Evolutionary conservation across 1,140 invertebrate genomes (phyloP).

Genomic region (Drosophila willistoni): DNA sequence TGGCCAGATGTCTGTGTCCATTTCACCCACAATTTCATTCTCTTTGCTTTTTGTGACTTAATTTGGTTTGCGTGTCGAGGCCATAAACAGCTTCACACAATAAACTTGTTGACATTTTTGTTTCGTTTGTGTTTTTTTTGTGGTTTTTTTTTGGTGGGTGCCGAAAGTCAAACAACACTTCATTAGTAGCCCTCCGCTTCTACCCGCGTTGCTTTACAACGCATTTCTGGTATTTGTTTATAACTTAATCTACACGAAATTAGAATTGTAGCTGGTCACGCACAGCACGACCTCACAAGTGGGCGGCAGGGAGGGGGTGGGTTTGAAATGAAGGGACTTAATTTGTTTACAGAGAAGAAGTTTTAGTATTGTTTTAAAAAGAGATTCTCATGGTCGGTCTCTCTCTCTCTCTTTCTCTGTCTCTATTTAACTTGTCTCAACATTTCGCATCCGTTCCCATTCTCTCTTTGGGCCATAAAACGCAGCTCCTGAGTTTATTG

Average conservation of each 20-base stretch:
- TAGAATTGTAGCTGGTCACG: slow-evolving; percentile 54
- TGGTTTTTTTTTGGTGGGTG: not conserved
- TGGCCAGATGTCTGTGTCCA: slow-evolving; percentile 30
- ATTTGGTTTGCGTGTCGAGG: slow-evolving; percentile 69
- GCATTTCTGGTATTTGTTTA: slow-evolving; percentile 77
- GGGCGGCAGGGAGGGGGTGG: not conserved
- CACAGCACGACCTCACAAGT: slow-evolving; percentile 43
- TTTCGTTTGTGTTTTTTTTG: slow-evolving; percentile 24
- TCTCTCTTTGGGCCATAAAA: slow-evolving; percentile 35
- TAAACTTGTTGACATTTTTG: slow-evolving; percentile 75
- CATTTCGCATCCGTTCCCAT: not conserved
- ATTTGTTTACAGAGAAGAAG: slow-evolving; percentile 23
- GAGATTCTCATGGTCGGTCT: not conserved
- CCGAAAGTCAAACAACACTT: slow-evolving; percentile 70
- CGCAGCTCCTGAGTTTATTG: slow-evolving; percentile 66
- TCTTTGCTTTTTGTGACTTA: slow-evolving; percentile 69
- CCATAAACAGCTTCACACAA: slow-evolving; percentile 78
- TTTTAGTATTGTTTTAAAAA: slow-evolving; percentile 22
- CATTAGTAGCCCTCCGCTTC: slow-evolving; percentile 60
- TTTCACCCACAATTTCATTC: slow-evolving; percentile 49
- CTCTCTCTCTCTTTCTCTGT: not conserved
- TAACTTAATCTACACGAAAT: slow-evolving; percentile 71
- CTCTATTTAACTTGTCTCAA: not conserved
- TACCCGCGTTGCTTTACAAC: not conserved
- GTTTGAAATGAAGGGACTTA: not conserved